Conservation (phyloP, 2,888 invertebrate species). For the Sthenelais limicola region DNA sequence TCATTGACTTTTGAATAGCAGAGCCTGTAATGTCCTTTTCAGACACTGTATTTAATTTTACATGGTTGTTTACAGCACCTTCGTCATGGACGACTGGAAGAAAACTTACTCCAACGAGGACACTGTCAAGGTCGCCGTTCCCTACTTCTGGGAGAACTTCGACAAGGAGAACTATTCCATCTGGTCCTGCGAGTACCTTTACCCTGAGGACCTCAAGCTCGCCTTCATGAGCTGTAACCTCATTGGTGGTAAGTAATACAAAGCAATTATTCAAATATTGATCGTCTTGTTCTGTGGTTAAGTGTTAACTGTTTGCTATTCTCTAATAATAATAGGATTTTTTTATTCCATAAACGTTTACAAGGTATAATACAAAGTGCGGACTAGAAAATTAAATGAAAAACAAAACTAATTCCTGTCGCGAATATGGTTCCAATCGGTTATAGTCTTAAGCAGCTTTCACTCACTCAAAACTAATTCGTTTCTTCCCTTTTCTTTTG, state of each 20-base stretch:
- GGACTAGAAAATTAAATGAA: too few relatives aligned
- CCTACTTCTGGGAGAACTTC: slow-evolving; percentile 98
- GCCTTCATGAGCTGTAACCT: slow-evolving; percentile 99
- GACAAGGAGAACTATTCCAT: slow-evolving; percentile 96
- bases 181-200: slow-evolving; percentile 98
- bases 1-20: too few relatives aligned
- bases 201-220: slow-evolving; percentile 90
- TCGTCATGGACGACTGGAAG: slow-evolving; percentile 98
- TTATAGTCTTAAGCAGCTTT: too few relatives aligned
- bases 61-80: slow-evolving; percentile 79
- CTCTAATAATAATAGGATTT: too few relatives aligned
- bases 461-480: background rate
- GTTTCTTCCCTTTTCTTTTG: slow-evolving; percentile 53
- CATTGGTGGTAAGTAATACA: slow-evolving; percentile 81
- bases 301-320: too few relatives aligned
- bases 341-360: too few relatives aligned
- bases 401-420: too few relatives aligned
- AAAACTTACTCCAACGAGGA: slow-evolving; percentile 97
- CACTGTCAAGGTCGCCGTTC: slow-evolving; percentile 87
- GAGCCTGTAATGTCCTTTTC: too few relatives aligned
- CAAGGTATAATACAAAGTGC: too few relatives aligned
- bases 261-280: too few relatives aligned
- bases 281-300: too few relatives aligned
- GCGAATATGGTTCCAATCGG: background rate
- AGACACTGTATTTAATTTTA: too few relatives aligned